Conservation (phyloP, 1,140 invertebrate species). For the Camponotus vicinus region DNA sequence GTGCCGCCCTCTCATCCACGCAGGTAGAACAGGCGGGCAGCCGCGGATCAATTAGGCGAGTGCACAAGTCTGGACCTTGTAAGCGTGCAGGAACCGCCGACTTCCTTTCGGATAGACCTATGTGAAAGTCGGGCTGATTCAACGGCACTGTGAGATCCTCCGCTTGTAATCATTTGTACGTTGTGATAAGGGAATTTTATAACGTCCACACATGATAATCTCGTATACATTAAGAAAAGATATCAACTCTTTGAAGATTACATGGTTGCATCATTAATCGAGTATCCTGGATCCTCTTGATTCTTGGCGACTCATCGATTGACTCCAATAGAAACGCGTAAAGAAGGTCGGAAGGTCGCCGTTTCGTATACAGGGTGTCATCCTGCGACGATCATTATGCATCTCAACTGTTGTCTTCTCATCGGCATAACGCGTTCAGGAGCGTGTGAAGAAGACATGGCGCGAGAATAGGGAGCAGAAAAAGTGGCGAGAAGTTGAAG, state of each 20-base stretch:
- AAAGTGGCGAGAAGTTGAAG: slow-evolving; percentile 76
- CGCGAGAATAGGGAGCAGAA: slow-evolving; percentile 75
- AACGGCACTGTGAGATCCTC: neutral
- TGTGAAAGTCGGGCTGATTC: slow-evolving; percentile 50
- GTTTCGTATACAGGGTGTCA: slow-evolving; percentile 52
- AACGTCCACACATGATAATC: neutral
- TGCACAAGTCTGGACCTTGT: slow-evolving; percentile 73
- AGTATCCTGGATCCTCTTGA: neutral
- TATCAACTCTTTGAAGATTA: neutral
- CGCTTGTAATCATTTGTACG: slow-evolving; percentile 1
- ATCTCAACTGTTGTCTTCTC: slow-evolving; percentile 66
- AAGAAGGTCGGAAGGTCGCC: slow-evolving; percentile 73
- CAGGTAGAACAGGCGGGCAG: slow-evolving; percentile 74
- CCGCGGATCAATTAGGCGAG: slow-evolving; percentile 74
- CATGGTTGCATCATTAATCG: neutral
- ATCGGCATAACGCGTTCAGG: slow-evolving; percentile 70
- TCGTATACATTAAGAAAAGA: neutral
- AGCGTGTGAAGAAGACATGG: slow-evolving; percentile 75
- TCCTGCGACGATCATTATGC: slow-evolving; percentile 66
- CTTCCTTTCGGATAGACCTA: slow-evolving; percentile 62
- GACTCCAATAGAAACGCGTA: slow-evolving; percentile 61
- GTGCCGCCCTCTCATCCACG: slow-evolving; percentile 75
- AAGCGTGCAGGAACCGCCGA: slow-evolving; percentile 68
- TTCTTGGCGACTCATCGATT: slow-evolving; percentile 39
- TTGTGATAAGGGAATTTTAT: neutral